Evolutionary conservation across 2,113 vertebrate species (phyloP), one percentile per base, ranked within the genome.

Genomic region (Gadus chalcogrammus): DNA sequence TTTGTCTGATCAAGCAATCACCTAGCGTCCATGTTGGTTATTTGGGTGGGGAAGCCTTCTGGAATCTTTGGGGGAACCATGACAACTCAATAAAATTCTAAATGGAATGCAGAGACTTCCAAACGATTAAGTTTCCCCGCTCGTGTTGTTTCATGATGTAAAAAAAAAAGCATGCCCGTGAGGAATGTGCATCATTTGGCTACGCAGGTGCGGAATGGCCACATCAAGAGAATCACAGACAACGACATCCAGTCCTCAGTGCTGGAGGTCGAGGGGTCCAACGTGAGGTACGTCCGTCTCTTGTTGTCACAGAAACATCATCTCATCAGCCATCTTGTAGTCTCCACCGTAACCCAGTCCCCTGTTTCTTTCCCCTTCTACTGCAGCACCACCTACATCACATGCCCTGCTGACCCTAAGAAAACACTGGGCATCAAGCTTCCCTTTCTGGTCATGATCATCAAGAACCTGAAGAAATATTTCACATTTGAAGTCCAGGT

Each of bases 401-500:
- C 95, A 0, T 99, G 97, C 78, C 97, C 97, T n/a, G 96, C 95
- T 62, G 97, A 99, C 85, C 97, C 97, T 1, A 97, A 97, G 88
- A 97, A 98, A 86, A 99, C 97, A 0, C 74, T 99, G 72, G 97
- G 96, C 28, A 99, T 99, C 88, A 97, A 95, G 77, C 93, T 99
- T 55, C 97, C 95, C 12, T 98, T 97, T 83, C 89, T 99, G 27
- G 95, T 99, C 61, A 98, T 99, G 97, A 97, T 99, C 76, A 96
- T 99, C 75, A 99, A 99, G 82, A 99, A 99, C 79, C 90, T 98
- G 69, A 97, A 98, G 88, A 99, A 98, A 71, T 98, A 99, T 81
- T 99, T 99, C 82, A 97, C 96, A 12, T 99, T 99, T 65, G 97
- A 99, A 92, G 96, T 99, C 64, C 97, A 99, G 95, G 97, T 98